Conservation (phyloP, 2,797 vertebrate species). For the Toxotes lorentzi region DNA sequence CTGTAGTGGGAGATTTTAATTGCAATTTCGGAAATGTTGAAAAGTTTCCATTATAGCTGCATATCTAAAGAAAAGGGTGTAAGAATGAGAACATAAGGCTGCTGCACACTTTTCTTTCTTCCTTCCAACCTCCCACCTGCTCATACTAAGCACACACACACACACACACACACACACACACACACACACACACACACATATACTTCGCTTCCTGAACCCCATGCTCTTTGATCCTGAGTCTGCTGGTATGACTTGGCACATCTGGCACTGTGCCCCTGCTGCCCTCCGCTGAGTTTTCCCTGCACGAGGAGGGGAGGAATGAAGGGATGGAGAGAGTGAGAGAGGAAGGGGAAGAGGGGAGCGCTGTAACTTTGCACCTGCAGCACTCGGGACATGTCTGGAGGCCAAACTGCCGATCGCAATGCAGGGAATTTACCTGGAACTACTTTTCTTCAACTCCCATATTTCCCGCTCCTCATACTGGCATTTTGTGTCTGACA, state of each 20-base stretch:
- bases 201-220: constrained; percentile 41
- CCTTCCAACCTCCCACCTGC: constrained; percentile 38
- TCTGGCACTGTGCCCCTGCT: constrained; percentile 62
- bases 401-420: constrained; percentile 47
- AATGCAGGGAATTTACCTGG: constrained; percentile 61
- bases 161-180: not conserved
- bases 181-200: constrained; percentile 15
- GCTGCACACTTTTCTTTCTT: constrained; percentile 26
- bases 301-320: constrained; percentile 1
- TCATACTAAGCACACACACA: constrained; percentile 12
- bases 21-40: constrained; percentile 41
- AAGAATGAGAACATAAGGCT: constrained; percentile 37
- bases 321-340: constrained; percentile 20
- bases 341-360: constrained; percentile 1
- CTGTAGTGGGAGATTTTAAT: constrained; percentile 30
- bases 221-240: constrained; percentile 58
- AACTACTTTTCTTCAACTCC: constrained; percentile 53
- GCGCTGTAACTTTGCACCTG: constrained; percentile 74
- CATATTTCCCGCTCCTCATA: not conserved
- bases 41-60: constrained; percentile 28
- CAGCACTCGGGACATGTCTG: constrained; percentile 56
- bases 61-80: constrained; percentile 18
- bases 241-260: constrained; percentile 72
- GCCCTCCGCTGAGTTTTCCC: constrained; percentile 56
- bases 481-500: constrained; percentile 31